Conservation (phyloP, 2,113 vertebrate species). For the Salvator merianae region DNA sequence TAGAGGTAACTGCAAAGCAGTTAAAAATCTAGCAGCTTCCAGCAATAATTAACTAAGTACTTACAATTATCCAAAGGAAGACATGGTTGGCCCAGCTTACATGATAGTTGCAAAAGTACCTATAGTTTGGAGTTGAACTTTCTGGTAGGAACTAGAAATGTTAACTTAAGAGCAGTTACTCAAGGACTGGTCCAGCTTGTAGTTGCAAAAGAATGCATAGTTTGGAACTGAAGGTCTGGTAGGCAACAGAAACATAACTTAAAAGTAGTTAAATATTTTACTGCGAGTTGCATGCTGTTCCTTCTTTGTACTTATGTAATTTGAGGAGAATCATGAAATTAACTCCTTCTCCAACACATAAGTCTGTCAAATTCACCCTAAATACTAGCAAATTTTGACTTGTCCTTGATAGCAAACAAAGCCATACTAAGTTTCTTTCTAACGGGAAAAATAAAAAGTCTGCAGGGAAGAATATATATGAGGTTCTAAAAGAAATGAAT, state of each 20-base stretch:
- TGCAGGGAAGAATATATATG: conserved; percentile 39
- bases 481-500: conserved; percentile 39
- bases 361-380: conserved; percentile 56
- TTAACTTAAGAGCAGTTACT: conserved; percentile 36
- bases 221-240: too few relatives aligned
- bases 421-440: conserved; percentile 46
- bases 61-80: too few relatives aligned
- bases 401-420: conserved; percentile 42
- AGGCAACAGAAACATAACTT: too few relatives aligned
- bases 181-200: too few relatives aligned
- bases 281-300: conserved; percentile 17
- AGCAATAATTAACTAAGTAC: too few relatives aligned
- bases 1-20: too few relatives aligned
- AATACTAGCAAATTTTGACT: conserved; percentile 46
- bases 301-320: conserved; percentile 39
- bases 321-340: conserved; percentile 54
- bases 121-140: too few relatives aligned
- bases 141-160: neutral
- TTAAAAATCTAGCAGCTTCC: too few relatives aligned
- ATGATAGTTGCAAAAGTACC: too few relatives aligned
- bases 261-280: too few relatives aligned
- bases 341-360: conserved; percentile 44
- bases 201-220: too few relatives aligned
- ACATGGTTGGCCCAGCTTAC: too few relatives aligned
- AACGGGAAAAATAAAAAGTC: conserved; percentile 15